Conservation (phyloP, 53 echinoderm and acorn worm genomes). For the Echinometra lucunter region DNA sequence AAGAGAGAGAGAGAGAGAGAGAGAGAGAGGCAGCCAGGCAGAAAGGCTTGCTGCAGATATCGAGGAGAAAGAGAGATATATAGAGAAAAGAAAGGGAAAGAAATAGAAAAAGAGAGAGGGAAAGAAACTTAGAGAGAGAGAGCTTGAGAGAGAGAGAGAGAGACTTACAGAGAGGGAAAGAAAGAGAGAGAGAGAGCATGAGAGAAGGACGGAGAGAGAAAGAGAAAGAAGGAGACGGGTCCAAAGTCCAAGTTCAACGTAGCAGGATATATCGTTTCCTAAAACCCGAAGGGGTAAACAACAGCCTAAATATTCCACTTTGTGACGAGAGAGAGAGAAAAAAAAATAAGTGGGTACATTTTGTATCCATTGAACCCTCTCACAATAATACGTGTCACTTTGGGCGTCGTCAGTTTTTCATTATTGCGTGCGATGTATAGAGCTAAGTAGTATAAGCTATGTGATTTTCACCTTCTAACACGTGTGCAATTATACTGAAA, state of each 20-base stretch:
- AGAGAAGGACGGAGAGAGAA: too few relatives aligned
- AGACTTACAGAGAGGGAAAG: too few relatives aligned
- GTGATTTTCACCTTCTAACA: neutral
- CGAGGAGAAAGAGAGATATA: too few relatives aligned
- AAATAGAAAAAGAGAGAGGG: too few relatives aligned
- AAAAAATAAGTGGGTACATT: neutral
- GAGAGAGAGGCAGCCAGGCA: too few relatives aligned
- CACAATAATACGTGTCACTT: neutral
- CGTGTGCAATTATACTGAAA: too few relatives aligned
- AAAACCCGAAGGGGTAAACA: neutral
- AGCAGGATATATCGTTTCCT: neutral
- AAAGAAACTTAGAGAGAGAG: too few relatives aligned
- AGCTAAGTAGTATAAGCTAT: neutral
- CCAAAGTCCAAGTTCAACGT: conserved; percentile 18
- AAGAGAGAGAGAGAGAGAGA: too few relatives aligned
- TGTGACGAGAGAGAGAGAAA: neutral
- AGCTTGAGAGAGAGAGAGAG: too few relatives aligned
- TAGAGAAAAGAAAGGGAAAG: too few relatives aligned
- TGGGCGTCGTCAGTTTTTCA: neutral
- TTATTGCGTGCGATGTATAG: neutral
- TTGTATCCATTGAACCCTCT: neutral
- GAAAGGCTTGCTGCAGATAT: too few relatives aligned
- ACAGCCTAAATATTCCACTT: neutral
- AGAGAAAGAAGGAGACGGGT: neutral
- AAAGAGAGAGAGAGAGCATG: too few relatives aligned